Percentiles rank a stretch among this genome's conserved stretches.
Conservation (phyloP, 2,113 vertebrate genomes). For the Cathartes aura region DNA sequence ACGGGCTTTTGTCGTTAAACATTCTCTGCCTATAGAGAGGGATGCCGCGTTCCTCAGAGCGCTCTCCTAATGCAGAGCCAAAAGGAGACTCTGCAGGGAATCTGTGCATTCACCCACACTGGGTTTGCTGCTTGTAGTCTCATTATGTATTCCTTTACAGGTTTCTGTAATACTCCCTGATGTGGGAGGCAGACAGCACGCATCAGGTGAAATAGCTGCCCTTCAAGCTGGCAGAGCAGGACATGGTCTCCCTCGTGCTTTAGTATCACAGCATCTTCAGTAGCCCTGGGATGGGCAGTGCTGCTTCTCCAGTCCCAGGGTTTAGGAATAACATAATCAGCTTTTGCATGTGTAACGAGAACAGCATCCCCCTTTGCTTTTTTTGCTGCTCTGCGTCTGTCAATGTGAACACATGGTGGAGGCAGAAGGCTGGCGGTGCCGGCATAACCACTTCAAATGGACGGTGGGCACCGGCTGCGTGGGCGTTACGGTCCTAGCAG, state of each 20-base stretch:
- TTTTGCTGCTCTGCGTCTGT: background rate
- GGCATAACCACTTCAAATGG: background rate
- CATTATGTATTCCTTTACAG: background rate
- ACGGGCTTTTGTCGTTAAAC: fast-evolving
- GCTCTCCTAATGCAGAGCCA: background rate
- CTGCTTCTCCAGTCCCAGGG: fast-evolving
- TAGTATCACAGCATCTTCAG: background rate
- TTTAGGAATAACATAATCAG: background rate
- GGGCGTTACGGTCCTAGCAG: background rate
- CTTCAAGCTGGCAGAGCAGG: background rate
- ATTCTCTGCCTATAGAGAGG: background rate
- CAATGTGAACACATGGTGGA: fast-evolving
- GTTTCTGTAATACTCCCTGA: background rate
- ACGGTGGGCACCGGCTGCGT: fast-evolving
- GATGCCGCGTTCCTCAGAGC: background rate
- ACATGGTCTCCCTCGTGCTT: fast-evolving
- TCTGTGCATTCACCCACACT: background rate
- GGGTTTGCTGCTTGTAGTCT: background rate
- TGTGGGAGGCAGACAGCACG: background rate
- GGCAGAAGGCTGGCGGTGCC: background rate
- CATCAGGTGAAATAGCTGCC: background rate
- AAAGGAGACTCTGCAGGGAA: background rate
- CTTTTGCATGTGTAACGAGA: background rate
- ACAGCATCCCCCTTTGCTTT: background rate
- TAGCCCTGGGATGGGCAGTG: background rate